Evolutionary conservation across 2,797 vertebrate species (phyloP), one percentile per base, ranked within the genome.

Genomic region (Botia kubotai): DNA sequence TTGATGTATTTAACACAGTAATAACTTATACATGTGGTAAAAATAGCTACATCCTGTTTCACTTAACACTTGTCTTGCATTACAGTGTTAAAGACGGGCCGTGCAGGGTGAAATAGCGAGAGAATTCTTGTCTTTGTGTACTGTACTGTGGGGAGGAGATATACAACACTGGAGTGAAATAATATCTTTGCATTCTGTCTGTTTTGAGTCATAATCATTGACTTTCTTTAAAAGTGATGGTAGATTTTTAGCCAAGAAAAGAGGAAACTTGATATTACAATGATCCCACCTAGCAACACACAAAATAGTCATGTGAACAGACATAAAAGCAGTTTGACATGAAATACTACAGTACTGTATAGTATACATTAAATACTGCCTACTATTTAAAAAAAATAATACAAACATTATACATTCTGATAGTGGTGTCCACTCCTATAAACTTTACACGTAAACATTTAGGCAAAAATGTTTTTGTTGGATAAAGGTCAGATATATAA

Each of bases 241-340:
- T 69, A 55, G 68, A 33, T 76, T 79, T 81, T 79, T 17, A 63
- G 75, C 65, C 69, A 79, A 87, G 68, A 79, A 53, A 73, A 75
- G 53, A 74, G 53, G 63, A 62, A 82, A 82, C 55, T 50, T 29
- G 3, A 77, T 82, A 82, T 80, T 70, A 62, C 67, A 82, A 77
- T 63, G n/a, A 71, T 77, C 84, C 84, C 79, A 80, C 82, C 80
- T 82, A 84, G 82, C 74, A 82, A 75, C 85, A 81, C 79, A 79
- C 46, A 81, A 76, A 72, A 74, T 46, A 84, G 23, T 0, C 55
- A 50, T 83, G 74, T 67, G 63, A 46, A 80, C 36, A 77, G 36
- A 71, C 74, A 53, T 36, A 71, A 26, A 36, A 21, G 57, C 4
- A n/a, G 13, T 33, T 63, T 16, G 6, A 7, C 29, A 63, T 68